Evolutionary conservation across 2,113 vertebrate species (phyloP).

Genomic region (Nansenia antarctica): DNA sequence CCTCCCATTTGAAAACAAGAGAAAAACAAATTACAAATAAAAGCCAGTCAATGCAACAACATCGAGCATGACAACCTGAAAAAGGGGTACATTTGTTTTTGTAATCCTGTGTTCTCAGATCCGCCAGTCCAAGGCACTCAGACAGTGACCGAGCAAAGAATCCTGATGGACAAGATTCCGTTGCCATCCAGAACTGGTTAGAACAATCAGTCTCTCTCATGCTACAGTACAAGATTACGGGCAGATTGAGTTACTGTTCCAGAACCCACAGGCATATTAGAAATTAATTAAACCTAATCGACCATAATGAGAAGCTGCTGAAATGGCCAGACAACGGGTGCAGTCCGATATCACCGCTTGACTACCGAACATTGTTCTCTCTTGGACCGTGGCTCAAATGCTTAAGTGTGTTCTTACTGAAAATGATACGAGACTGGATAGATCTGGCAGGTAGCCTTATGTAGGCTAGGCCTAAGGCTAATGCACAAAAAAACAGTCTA

Average conservation of each 20-base stretch:
- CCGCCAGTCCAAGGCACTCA: not conserved
- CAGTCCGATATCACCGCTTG: conserved; percentile 26
- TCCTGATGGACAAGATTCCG: conserved; percentile 44
- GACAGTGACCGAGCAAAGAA: conserved; percentile 22
- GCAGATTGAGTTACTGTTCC: conserved; percentile 49
- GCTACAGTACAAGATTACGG: conserved; percentile 29
- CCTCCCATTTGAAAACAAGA: no score
- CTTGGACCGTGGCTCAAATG: conserved; percentile 28
- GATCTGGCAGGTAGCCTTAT: not conserved
- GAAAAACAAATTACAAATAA: no score
- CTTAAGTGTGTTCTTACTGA: conserved; percentile 21
- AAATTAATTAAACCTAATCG: conserved; percentile 35
- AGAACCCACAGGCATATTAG: conserved; percentile 31
- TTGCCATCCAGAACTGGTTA: not conserved
- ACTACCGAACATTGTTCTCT: conserved; percentile 27
- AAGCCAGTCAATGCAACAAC: no score
- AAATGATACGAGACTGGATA: conserved; percentile 11
- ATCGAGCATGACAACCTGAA: no score
- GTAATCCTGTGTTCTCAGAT: no score
- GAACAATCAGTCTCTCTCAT: conserved; percentile 34
- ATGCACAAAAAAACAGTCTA: not conserved
- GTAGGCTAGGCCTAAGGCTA: no score
- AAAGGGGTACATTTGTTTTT: no score
- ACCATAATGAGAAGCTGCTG: conserved; percentile 67
- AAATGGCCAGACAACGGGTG: conserved; percentile 43